These are phyloP conservation scores for Chaunax sp. DNA, from an alignment of 2,797 vertebrate genomes.

Conservation along the genomic window DNA sequence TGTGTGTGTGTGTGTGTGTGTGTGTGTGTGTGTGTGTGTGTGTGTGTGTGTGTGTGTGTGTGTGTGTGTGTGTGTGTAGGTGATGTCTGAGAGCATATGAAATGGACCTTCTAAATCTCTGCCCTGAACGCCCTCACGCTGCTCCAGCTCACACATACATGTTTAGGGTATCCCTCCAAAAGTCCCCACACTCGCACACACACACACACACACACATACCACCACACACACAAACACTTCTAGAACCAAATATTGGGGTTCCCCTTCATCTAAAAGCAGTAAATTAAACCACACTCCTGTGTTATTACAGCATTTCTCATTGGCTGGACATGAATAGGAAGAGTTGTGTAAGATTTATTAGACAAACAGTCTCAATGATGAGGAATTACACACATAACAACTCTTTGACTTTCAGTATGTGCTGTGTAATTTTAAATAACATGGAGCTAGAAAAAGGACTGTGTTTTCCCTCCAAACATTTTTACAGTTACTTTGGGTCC, in stretches of 20 bases:
- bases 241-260: conserved; percentile 21
- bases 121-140: conserved; percentile 46
- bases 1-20: conserved; percentile 47
- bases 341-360: conserved; percentile 73
- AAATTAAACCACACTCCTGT: conserved; percentile 63
- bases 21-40: conserved; percentile 32
- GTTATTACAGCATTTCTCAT: conserved; percentile 71
- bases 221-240: conserved; percentile 9
- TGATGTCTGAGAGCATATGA: conserved; percentile 52
- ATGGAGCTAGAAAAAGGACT: neutral
- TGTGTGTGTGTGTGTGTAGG: conserved; percentile 33
- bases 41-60: conserved; percentile 24
- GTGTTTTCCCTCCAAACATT: conserved; percentile 9
- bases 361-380: conserved; percentile 74
- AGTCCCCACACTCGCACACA: conserved; percentile 16
- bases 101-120: conserved; percentile 70
- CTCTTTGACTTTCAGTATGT: conserved; percentile 20
- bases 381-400: conserved; percentile 55
- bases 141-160: conserved; percentile 77
- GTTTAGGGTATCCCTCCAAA: conserved; percentile 69
- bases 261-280: conserved; percentile 47
- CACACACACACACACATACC: conserved; percentile 4
- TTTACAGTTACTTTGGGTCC: neutral
- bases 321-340: conserved; percentile 71
- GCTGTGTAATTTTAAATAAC: conserved; percentile 13